Evolutionary conservation across 1,140 invertebrate species (phyloP).

Genomic region (Hyphantria cunea): DNA sequence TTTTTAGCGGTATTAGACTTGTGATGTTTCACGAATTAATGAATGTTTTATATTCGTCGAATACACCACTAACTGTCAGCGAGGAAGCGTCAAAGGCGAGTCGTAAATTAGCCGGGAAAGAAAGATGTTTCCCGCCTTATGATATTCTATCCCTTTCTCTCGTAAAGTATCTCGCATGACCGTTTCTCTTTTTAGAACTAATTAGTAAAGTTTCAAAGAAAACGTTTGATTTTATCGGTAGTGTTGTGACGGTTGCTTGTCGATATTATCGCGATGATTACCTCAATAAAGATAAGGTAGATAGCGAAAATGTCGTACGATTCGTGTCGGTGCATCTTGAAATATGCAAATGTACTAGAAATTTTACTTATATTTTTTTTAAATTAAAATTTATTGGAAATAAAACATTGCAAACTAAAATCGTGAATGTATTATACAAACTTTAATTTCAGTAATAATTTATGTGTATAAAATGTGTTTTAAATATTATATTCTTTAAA

Average conservation of each 20-base stretch:
- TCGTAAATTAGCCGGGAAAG: slow-evolving; percentile 65
- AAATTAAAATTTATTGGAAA: too few relatives aligned
- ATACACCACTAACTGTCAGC: slow-evolving; percentile 75
- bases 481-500: too few relatives aligned
- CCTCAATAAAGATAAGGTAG: too few relatives aligned
- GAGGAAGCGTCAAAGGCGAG: slow-evolving; percentile 57
- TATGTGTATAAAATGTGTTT: too few relatives aligned
- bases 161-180: slow-evolving; percentile 8
- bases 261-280: neutral
- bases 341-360: too few relatives aligned
- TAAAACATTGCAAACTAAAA: too few relatives aligned
- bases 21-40: slow-evolving; percentile 25
- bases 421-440: too few relatives aligned
- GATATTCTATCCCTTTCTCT: slow-evolving; percentile 38
- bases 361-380: too few relatives aligned
- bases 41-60: slow-evolving; percentile 56
- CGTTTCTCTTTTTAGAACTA: slow-evolving; percentile 53
- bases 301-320: too few relatives aligned
- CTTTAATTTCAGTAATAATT: too few relatives aligned
- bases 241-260: slow-evolving; percentile 21
- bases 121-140: slow-evolving; percentile 67
- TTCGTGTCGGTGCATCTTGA: too few relatives aligned
- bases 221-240: slow-evolving; percentile 49
- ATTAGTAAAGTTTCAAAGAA: slow-evolving; percentile 64
- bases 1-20: slow-evolving; percentile 31